Evolutionary conservation across 2,797 vertebrate genomes (phyloP).

Genomic region (Microctenopoma stevenorrisi): DNA sequence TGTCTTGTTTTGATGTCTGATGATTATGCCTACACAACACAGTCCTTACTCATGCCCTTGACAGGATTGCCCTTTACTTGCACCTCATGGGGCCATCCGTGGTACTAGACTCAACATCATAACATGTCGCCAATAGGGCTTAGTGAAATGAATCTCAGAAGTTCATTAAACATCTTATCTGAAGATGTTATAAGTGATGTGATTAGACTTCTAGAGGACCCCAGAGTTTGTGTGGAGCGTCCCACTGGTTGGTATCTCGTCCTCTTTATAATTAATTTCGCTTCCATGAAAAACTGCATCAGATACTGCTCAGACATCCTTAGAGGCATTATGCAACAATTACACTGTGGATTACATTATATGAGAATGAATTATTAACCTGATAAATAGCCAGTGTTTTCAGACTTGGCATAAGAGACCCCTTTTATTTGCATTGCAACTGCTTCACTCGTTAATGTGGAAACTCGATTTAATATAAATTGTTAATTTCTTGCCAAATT

Average conservation of each 20-base stretch:
- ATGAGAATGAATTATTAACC: slow-evolving; percentile 49
- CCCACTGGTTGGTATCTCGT: slow-evolving; percentile 65
- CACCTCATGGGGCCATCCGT: slow-evolving; percentile 28
- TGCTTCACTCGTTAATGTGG: slow-evolving; percentile 10
- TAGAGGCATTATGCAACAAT: slow-evolving; percentile 67
- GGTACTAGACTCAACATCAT: slow-evolving; percentile 37
- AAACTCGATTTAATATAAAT: slow-evolving; percentile 12
- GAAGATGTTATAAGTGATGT: slow-evolving; percentile 71
- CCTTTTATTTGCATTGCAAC: slow-evolving; percentile 4
- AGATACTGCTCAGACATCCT: slow-evolving; percentile 59
- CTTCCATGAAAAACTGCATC: slow-evolving; percentile 46
- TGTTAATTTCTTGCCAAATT: slow-evolving; percentile 6
- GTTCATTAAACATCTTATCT: slow-evolving; percentile 75
- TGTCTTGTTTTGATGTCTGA: slow-evolving; percentile 7
- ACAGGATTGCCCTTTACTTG: slow-evolving; percentile 10
- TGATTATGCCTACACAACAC: background rate
- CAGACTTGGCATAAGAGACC: slow-evolving; percentile 6
- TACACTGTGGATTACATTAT: slow-evolving; percentile 46
- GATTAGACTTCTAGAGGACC: slow-evolving; percentile 71
- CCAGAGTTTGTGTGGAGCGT: slow-evolving; percentile 55
- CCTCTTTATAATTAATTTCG: slow-evolving; percentile 76
- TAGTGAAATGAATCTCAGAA: slow-evolving; percentile 59
- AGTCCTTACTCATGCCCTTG: slow-evolving; percentile 8
- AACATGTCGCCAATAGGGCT: slow-evolving; percentile 45
- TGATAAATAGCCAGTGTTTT: slow-evolving; percentile 51